phyloP scores from a whole-genome alignment of 2,797 vertebrate species.

The Tamandua tetradactyla region DNA sequence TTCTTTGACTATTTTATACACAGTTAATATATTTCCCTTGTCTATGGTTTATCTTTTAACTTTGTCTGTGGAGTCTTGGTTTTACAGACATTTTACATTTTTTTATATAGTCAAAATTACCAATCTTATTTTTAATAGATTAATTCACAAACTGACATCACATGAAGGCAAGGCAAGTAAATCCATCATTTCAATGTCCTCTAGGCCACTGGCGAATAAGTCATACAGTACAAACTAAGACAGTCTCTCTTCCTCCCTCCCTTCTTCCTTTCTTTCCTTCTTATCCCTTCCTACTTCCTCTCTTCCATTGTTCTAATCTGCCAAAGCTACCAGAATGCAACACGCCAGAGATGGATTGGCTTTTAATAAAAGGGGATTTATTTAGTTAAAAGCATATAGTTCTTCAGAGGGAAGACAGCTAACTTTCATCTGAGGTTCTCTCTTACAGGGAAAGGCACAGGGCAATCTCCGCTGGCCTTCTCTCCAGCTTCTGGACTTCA shows the following conservation, averaged over 20 bases:
- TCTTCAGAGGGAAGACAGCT: too few relatives aligned
- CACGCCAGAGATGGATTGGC: too few relatives aligned
- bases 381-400: too few relatives aligned
- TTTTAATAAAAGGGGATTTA: too few relatives aligned
- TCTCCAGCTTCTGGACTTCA: too few relatives aligned
- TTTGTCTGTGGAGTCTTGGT: background rate
- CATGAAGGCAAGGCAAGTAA: background rate
- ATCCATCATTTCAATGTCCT: background rate
- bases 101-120: background rate
- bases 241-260: background rate
- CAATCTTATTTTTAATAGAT: background rate
- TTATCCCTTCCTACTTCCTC: background rate
- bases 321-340: too few relatives aligned
- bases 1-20: background rate
- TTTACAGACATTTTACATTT: background rate
- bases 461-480: too few relatives aligned
- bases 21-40: background rate
- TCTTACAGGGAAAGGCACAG: too few relatives aligned
- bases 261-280: background rate
- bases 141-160: background rate
- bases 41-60: too few relatives aligned
- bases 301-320: too few relatives aligned
- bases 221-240: background rate
- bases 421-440: too few relatives aligned
- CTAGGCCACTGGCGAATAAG: slow-evolving; percentile 5